Base-by-base conservation (phyloP, 2,888 invertebrate genomes). In the Agrotis segetum region DNA sequence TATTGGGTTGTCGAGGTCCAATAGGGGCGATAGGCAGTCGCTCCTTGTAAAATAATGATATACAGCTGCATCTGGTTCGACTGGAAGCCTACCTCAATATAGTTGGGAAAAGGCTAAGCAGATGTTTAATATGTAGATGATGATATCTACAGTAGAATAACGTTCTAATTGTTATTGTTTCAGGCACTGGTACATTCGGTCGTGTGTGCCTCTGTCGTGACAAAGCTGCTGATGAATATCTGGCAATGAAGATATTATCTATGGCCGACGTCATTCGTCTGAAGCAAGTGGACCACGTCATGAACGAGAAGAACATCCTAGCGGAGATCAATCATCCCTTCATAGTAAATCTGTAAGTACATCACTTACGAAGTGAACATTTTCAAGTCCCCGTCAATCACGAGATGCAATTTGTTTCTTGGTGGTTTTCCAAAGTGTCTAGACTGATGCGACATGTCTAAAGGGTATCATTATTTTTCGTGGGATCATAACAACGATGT, bases 221-320 rank as follows among this genome's bases (percentile, higher is more conserved):
- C 93, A 98, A 98, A 92, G 97, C 97, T 65, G 97, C 97, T 58
- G 97, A 98, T 87, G 97, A 97, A 90, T 99, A 98, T 93, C 97
- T 98, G 89, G 99, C 99, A 59, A 98, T 99, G 97, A 99, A 99
- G 96, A 98, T 99, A 84, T 97, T 99, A 82, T 98, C 98, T 72
- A 98, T 99, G 96, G 97, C 98, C 56, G 99, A 99, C 94, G 98
- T 99, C 81, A 98, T 99, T 89, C 97, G 99, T 90, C 97, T 99
- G 87, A 99, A 99, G 95, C 99, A 99, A 96, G 98, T 99, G 86
- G 99, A 99, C 89, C 99, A 99, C 95, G 99, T 99, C 78, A 98
- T 99, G 96, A 99, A 99, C 94, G 99, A 99, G 96, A 99, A 99
- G 93, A 98, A 97, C 88, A 99, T 99, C 88, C 97, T 99, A 77